These are phyloP conservation scores for Edolisoma coerulescens DNA, from an alignment of 2,113 vertebrate species.

Conservation along the genomic window DNA sequence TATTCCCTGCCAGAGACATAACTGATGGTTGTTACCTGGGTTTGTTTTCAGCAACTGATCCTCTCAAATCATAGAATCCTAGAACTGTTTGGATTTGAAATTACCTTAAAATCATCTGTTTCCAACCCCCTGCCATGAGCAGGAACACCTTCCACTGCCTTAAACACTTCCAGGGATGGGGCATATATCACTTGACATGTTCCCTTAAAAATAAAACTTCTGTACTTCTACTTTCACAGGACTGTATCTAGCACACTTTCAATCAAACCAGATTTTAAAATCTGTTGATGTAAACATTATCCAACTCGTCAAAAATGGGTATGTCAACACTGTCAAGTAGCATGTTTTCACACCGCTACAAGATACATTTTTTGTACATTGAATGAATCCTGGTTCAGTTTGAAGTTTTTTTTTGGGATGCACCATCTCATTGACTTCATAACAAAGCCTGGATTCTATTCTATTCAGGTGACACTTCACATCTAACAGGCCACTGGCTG, in stretches of 20 bases:
- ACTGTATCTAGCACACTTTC: not conserved
- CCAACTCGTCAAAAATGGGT: not conserved
- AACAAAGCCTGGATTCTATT: not conserved
- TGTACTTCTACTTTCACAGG: not conserved
- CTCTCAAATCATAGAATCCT: not conserved
- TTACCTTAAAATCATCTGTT: not conserved
- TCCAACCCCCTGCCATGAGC: not conserved
- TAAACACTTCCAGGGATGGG: not conserved
- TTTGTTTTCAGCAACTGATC: not conserved
- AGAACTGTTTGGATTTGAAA: not conserved
- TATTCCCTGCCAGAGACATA: not conserved
- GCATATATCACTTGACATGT: not conserved
- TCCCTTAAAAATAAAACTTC: not conserved
- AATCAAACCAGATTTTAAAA: not conserved
- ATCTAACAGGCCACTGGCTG: not conserved
- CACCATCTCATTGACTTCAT: not conserved
- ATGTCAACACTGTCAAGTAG: not conserved
- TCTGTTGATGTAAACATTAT: not conserved
- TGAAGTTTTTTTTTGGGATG: not conserved
- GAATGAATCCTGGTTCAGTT: not conserved
- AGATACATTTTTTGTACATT: not conserved
- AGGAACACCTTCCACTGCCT: not conserved
- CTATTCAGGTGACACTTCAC: not conserved
- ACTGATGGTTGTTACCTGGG: rapidly evolving
- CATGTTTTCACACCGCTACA: rapidly evolving